A percentile compares a stretch with the other conserved stretches of the same genome.
Evolutionary conservation across 64 coral and sea anemone species (phyloP).

Genomic region (Stichodactyla helianthus): DNA sequence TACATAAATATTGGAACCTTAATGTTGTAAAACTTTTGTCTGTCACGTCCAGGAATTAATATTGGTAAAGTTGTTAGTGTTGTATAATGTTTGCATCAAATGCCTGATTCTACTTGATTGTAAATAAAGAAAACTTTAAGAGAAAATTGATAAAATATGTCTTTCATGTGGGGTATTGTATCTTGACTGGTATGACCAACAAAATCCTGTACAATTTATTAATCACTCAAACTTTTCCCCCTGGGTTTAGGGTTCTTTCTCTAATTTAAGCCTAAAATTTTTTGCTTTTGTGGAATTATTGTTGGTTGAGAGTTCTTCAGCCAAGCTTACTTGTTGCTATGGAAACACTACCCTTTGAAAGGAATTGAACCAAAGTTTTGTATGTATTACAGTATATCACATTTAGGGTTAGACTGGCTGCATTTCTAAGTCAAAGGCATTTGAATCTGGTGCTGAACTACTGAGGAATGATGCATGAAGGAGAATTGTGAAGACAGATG

Average conservation of each 20-base stretch:
- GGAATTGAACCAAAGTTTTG: neutral
- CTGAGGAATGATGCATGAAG: slow-evolving; percentile 64
- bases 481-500: slow-evolving; percentile 56
- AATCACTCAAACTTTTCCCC: neutral
- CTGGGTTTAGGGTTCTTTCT: neutral
- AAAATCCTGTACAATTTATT: slow-evolving; percentile 4
- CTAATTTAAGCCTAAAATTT: neutral
- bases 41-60: too few relatives aligned
- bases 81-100: too few relatives aligned
- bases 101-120: too few relatives aligned
- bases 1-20: too few relatives aligned
- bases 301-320: neutral
- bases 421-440: slow-evolving; percentile 47
- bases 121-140: neutral
- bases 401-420: slow-evolving; percentile 27
- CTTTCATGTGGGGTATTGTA: too few relatives aligned
- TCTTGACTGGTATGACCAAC: neutral
- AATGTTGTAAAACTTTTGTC: too few relatives aligned
- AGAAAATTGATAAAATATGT: neutral
- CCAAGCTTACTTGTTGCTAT: neutral
- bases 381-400: neutral
- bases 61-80: too few relatives aligned
- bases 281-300: neutral
- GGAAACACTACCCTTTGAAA: neutral
- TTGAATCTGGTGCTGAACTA: slow-evolving; percentile 41